Evolutionary conservation across 2,113 vertebrate genomes (phyloP).

Genomic region (Pseudorasbora parva): DNA sequence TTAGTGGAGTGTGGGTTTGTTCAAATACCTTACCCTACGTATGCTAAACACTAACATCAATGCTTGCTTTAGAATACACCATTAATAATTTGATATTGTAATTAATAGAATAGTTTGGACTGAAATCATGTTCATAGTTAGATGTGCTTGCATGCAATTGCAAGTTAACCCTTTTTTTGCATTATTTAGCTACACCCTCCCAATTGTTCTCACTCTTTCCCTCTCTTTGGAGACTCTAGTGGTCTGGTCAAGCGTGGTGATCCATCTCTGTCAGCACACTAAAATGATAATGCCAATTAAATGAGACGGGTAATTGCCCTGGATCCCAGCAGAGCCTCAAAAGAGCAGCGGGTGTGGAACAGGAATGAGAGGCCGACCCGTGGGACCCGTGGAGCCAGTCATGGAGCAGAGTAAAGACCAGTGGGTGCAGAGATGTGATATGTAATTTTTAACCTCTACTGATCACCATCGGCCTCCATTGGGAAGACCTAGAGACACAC

Average conservation of each 20-base stretch:
- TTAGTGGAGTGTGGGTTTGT: too few species aligned
- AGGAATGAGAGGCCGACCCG: slow-evolving; percentile 75
- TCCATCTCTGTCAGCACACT: slow-evolving; percentile 91
- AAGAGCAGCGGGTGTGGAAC: slow-evolving; percentile 77
- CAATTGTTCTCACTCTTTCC: neutral
- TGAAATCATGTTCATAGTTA: neutral
- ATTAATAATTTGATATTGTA: neutral
- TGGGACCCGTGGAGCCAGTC: slow-evolving; percentile 56
- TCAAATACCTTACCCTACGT: too few species aligned
- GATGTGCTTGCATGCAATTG: neutral
- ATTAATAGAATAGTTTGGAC: neutral
- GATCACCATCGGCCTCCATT: slow-evolving; percentile 77
- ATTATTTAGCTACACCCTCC: slow-evolving; percentile 1
- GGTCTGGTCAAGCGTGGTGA: slow-evolving; percentile 73
- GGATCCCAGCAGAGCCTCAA: slow-evolving; percentile 80
- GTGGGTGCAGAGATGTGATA: slow-evolving; percentile 67
- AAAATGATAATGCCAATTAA: slow-evolving; percentile 97
- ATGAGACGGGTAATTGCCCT: slow-evolving; percentile 89
- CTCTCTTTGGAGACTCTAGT: slow-evolving; percentile 53
- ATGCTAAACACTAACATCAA: too few species aligned
- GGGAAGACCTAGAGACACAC: slow-evolving; percentile 43
- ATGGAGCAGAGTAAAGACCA: slow-evolving; percentile 48
- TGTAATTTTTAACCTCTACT: slow-evolving; percentile 84
- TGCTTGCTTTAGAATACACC: too few species aligned
- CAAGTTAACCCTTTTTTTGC: neutral